These are phyloP conservation scores for Tauraco hartlaubi DNA, from an alignment of 2,797 vertebrate species.

Conservation along the genomic window DNA sequence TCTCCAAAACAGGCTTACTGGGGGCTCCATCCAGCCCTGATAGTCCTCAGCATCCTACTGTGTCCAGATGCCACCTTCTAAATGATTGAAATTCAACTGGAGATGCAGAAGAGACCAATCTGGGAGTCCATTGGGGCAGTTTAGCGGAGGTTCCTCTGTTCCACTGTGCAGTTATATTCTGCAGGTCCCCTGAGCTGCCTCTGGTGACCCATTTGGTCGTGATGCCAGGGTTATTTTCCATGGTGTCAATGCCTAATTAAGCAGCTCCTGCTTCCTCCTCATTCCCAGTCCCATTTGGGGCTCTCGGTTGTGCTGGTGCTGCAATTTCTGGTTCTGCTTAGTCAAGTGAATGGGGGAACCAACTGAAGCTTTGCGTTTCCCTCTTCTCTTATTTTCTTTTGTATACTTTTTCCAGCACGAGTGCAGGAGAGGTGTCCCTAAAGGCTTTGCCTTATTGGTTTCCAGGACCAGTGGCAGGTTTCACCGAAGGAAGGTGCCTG, in stretches of 20 bases:
- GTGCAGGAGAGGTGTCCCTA: background rate
- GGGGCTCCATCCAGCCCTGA: background rate
- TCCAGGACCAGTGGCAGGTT: background rate
- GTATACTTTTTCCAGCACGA: background rate
- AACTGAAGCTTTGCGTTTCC: background rate
- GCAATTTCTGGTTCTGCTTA: background rate
- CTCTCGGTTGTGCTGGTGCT: background rate
- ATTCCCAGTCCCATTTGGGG: background rate
- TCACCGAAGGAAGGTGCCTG: background rate
- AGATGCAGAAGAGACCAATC: background rate
- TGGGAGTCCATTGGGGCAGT: background rate
- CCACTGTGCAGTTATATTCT: fast-evolving
- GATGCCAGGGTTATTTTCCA: background rate
- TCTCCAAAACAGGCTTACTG: background rate
- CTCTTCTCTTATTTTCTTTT: background rate
- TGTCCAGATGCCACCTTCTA: background rate
- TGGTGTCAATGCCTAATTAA: background rate
- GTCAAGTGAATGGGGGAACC: background rate
- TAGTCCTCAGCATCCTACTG: background rate
- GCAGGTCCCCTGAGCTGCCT: no score
- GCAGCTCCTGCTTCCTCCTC: background rate
- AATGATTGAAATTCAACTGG: background rate
- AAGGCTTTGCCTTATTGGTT: background rate
- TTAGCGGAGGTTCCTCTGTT: background rate
- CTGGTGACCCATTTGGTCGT: background rate